A percentile compares a stretch with the other conserved stretches of the same genome.
phyloP scores from a whole-genome alignment of 2,113 vertebrate species.

The Bubo blakistoni region DNA sequence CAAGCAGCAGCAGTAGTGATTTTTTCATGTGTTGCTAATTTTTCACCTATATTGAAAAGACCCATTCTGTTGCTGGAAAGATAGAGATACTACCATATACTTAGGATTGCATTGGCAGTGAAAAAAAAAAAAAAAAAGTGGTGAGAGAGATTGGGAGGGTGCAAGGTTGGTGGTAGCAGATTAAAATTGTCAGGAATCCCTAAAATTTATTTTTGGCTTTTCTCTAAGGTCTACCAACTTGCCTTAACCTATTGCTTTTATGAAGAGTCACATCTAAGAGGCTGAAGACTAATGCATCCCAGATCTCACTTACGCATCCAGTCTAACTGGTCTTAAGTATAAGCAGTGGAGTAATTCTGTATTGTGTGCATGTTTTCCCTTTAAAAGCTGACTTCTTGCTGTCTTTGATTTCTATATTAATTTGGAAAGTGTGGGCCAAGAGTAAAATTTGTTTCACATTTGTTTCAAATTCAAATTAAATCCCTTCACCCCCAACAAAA shows the following conservation, averaged over 20 bases:
- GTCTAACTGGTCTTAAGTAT: background rate
- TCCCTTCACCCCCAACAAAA: background rate
- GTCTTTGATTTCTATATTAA: constrained; percentile 37
- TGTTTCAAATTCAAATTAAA: constrained; percentile 34
- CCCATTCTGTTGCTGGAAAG: background rate
- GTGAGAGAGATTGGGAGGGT: too few relatives aligned
- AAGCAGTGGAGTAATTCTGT: background rate
- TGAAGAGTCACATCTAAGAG: background rate
- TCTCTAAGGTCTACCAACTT: background rate
- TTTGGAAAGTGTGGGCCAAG: background rate
- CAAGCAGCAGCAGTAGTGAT: background rate
- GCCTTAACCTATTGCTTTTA: background rate
- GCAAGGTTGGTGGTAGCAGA: background rate
- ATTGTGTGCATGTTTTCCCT: background rate
- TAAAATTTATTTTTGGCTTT: background rate
- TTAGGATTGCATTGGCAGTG: background rate
- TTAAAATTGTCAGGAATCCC: background rate
- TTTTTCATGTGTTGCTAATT: background rate
- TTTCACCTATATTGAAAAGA: background rate
- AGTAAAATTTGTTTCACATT: constrained; percentile 36
- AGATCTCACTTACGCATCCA: background rate
- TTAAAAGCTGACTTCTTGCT: constrained; percentile 7
- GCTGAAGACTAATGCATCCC: background rate
- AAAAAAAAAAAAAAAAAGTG: background rate
- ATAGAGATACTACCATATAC: background rate